These are phyloP conservation scores for Salticus scenicus DNA, from an alignment of 2,888 invertebrate species.

Conservation along the genomic window DNA sequence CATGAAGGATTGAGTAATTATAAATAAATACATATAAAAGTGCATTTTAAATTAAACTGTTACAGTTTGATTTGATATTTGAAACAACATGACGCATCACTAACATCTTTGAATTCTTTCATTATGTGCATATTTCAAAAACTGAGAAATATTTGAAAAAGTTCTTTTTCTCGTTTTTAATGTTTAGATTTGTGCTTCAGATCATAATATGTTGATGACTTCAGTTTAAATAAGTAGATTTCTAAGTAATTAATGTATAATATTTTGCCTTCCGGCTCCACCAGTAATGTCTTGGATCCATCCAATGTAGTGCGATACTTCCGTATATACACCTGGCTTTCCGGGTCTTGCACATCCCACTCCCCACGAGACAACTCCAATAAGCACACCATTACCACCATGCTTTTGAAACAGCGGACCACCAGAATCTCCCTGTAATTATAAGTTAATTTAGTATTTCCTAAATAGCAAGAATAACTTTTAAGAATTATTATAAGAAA, in stretches of 20 bases:
- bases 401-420: constrained; percentile 53
- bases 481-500: too few relatives aligned
- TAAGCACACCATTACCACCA: constrained; percentile 47
- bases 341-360: constrained; percentile 63
- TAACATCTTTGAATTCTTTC: neutral
- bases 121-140: too few relatives aligned
- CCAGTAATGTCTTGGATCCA: constrained; percentile 57
- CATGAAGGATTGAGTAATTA: too few relatives aligned
- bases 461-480: too few relatives aligned
- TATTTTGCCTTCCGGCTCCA: constrained; percentile 22
- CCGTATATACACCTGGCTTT: constrained; percentile 60
- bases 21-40: too few relatives aligned
- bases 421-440: constrained; percentile 63
- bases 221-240: neutral
- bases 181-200: neutral
- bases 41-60: too few relatives aligned
- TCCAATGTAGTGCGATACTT: constrained; percentile 54
- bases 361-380: constrained; percentile 66
- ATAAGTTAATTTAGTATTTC: too few relatives aligned
- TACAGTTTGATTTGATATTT: too few relatives aligned
- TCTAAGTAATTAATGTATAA: constrained; percentile 8
- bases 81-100: neutral
- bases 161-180: too few relatives aligned
- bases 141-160: too few relatives aligned
- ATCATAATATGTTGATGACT: neutral